These are phyloP conservation scores for Octopus bimaculoides DNA, from an alignment of 1,140 invertebrate species.

Conservation along the genomic window DNA sequence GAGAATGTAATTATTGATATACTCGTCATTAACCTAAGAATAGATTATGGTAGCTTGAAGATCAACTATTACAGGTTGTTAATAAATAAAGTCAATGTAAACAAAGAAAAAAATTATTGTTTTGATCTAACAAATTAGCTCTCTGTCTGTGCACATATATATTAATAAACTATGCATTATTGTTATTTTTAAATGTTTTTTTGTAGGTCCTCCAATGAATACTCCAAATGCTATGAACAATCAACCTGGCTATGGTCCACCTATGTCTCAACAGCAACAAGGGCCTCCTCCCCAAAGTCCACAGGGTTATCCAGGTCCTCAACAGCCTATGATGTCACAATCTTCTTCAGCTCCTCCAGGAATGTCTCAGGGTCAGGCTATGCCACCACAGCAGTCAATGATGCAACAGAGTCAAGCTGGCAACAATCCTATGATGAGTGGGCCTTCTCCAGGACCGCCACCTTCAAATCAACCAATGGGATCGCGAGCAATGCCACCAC, in stretches of 20 bases:
- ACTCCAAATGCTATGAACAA: constrained; percentile 16
- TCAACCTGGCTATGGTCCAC: constrained; percentile 20
- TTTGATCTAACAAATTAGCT: no score
- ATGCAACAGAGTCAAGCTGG: constrained; percentile 11
- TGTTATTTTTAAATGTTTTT: neutral
- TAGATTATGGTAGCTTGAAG: no score
- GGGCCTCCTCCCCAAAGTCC: constrained; percentile 21
- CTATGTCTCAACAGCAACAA: constrained; percentile 28
- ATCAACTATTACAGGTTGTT: no score
- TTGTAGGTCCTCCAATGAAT: constrained; percentile 10
- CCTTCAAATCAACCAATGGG: constrained; percentile 14
- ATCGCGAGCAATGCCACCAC: neutral
- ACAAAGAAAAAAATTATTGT: no score
- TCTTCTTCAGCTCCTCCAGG: constrained; percentile 21
- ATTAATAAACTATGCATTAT: no score
- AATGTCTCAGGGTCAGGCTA: constrained; percentile 26
- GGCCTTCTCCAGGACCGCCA: constrained; percentile 16
- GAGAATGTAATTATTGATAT: no score
- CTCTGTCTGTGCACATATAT: no score
- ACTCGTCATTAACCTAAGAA: no score
- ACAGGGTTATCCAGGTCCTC: constrained; percentile 26
- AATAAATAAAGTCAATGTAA: no score
- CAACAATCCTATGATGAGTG: constrained; percentile 17
- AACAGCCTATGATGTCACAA: constrained; percentile 35
- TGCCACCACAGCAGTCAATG: constrained; percentile 3